These are phyloP conservation scores for Pissodes strobi DNA, from an alignment of 1,140 invertebrate genomes.

Conservation along the genomic window DNA sequence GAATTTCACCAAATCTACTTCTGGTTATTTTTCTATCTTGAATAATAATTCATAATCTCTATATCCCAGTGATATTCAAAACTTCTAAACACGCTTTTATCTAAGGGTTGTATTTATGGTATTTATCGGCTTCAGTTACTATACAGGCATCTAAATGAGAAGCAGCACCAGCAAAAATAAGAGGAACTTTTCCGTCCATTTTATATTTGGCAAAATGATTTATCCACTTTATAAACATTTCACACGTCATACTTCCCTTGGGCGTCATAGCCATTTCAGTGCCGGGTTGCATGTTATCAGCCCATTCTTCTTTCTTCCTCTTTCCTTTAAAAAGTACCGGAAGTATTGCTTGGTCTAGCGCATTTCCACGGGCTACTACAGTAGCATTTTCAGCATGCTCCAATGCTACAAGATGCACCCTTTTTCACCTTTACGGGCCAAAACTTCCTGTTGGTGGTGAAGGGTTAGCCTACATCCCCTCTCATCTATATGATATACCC, in stretches of 20 bases:
- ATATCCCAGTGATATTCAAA: too few species aligned
- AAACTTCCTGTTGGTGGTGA: constrained; percentile 51
- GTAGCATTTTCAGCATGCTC: constrained; percentile 53
- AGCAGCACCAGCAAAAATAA: constrained; percentile 54
- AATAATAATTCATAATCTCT: too few species aligned
- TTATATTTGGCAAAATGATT: constrained; percentile 50
- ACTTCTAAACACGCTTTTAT: too few species aligned
- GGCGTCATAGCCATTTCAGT: constrained; percentile 44
- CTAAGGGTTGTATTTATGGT: too few species aligned
- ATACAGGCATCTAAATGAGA: constrained; percentile 48
- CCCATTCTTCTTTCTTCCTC: constrained; percentile 45
- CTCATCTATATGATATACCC: constrained; percentile 56
- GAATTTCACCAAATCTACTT: too few species aligned
- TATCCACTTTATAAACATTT: constrained; percentile 50
- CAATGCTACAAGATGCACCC: constrained; percentile 45
- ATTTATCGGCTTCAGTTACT: constrained; percentile 47
- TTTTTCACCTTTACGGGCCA: constrained; percentile 44
- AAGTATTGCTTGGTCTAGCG: constrained; percentile 48
- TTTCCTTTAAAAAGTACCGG: constrained; percentile 54
- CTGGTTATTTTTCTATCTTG: too few species aligned
- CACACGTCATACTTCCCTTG: constrained; percentile 54
- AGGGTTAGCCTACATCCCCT: too few species aligned
- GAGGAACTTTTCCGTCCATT: constrained; percentile 39
- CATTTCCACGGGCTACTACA: constrained; percentile 52
- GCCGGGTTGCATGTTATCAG: constrained; percentile 47